phyloP scores from a whole-genome alignment of 2,888 invertebrate genomes.

The Microchrysa polita region DNA sequence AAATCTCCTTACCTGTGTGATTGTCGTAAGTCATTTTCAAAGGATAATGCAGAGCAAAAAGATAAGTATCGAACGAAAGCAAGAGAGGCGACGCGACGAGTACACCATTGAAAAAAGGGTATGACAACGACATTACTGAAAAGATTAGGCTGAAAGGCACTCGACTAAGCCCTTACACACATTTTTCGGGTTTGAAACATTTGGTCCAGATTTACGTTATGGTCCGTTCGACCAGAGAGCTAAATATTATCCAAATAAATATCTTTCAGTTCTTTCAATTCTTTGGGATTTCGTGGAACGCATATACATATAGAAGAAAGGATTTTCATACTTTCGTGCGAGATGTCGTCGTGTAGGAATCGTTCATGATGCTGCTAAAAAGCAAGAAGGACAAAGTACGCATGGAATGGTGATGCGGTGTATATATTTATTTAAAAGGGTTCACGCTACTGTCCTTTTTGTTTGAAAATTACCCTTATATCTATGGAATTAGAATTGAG shows the following conservation, averaged over 20 bases:
- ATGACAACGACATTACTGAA: conserved; percentile 39
- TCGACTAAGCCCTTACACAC: conserved; percentile 33
- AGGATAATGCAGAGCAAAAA: conserved; percentile 29
- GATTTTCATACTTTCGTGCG: conserved; percentile 8
- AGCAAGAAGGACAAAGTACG: neutral
- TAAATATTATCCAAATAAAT: conserved; percentile 40
- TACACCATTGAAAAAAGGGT: conserved; percentile 40
- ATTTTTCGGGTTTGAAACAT: conserved; percentile 35
- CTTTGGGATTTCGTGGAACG: neutral
- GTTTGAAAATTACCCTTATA: conserved; percentile 27
- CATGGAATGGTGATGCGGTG: neutral
- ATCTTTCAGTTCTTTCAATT: conserved; percentile 33
- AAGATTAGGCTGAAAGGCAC: conserved; percentile 47
- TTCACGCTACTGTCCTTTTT: conserved; percentile 22
- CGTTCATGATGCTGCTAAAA: neutral
- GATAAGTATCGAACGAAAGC: conserved; percentile 12
- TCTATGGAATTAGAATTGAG: conserved; percentile 12
- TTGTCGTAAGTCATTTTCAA: conserved; percentile 28
- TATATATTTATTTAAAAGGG: conserved; percentile 28
- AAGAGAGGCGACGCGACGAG: neutral
- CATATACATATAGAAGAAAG: neutral
- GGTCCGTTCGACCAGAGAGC: conserved; percentile 6
- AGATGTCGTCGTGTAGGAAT: neutral
- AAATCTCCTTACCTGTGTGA: conserved; percentile 42
- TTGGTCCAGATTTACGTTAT: conserved; percentile 34